These are phyloP conservation scores for Peromyscus melanophrys DNA, from an alignment of 2,797 vertebrate genomes.

Conservation along the genomic window DNA sequence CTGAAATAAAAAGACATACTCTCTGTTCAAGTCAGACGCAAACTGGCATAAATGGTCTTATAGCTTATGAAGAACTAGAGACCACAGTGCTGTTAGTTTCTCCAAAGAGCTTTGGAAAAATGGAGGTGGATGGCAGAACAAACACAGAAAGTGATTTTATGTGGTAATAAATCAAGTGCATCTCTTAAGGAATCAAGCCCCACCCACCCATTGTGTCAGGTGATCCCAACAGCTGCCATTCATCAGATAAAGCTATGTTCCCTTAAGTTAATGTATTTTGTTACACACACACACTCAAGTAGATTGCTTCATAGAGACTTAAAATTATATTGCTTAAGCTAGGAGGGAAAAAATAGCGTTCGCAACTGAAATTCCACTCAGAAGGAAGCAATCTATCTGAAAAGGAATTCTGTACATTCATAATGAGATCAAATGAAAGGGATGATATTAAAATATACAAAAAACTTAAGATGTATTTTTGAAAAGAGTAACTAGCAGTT, in stretches of 20 bases:
- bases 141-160: neutral
- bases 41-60: neutral
- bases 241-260: neutral
- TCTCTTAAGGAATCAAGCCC: neutral
- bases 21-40: constrained; percentile 6
- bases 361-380: neutral
- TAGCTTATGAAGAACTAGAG: neutral
- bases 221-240: neutral
- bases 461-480: neutral
- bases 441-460: neutral
- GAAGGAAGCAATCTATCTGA: constrained; percentile 19
- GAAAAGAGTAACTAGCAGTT: constrained; percentile 11
- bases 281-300: neutral
- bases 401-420: neutral
- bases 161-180: neutral
- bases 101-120: neutral
- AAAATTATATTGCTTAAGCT: constrained; percentile 7
- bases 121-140: neutral
- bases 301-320: neutral
- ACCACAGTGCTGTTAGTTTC: neutral
- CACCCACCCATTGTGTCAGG: neutral
- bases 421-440: constrained; percentile 16
- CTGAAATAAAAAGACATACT: neutral
- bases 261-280: neutral
- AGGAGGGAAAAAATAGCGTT: constrained; percentile 6